phyloP scores from a whole-genome alignment of 2,888 invertebrate genomes.

The Eurytoma californica region DNA sequence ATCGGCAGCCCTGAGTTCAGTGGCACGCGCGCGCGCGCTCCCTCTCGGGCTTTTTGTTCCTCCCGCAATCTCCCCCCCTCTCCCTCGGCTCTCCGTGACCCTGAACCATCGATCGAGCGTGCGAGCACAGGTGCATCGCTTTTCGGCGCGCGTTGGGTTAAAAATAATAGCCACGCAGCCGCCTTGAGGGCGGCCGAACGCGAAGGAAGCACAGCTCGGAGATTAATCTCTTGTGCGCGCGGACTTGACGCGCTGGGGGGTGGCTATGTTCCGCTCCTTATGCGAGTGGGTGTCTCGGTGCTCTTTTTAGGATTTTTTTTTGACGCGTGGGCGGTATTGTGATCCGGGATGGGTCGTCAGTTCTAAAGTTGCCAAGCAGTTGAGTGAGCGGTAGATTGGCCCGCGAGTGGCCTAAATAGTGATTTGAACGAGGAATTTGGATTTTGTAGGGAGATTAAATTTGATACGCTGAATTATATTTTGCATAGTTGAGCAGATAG shows the following conservation, averaged over 20 bases:
- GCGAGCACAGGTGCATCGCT: constrained; percentile 15
- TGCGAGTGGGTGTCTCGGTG: no score
- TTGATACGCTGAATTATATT: no score
- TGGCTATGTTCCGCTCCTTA: neutral
- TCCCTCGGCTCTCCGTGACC: constrained; percentile 45
- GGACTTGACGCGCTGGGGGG: constrained; percentile 28
- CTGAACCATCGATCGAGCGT: constrained; percentile 44
- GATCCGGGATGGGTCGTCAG: no score
- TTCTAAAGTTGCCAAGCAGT: no score
- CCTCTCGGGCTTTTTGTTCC: neutral
- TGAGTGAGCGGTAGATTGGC: no score
- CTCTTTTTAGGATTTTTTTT: no score
- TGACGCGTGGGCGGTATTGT: no score
- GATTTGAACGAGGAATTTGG: no score
- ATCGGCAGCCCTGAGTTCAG: constrained; percentile 45
- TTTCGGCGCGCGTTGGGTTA: constrained; percentile 32
- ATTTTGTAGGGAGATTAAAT: no score
- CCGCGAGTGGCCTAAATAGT: no score
- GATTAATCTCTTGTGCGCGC: constrained; percentile 54
- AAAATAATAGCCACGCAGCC: constrained; percentile 34
- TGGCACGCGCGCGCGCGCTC: constrained; percentile 29
- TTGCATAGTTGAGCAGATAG: no score
- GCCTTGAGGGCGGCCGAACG: constrained; percentile 10
- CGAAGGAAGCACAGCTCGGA: constrained; percentile 55
- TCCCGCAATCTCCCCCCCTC: neutral